Evolutionary conservation across 1,140 invertebrate species (phyloP).

Genomic region (Ceratina japonica): DNA sequence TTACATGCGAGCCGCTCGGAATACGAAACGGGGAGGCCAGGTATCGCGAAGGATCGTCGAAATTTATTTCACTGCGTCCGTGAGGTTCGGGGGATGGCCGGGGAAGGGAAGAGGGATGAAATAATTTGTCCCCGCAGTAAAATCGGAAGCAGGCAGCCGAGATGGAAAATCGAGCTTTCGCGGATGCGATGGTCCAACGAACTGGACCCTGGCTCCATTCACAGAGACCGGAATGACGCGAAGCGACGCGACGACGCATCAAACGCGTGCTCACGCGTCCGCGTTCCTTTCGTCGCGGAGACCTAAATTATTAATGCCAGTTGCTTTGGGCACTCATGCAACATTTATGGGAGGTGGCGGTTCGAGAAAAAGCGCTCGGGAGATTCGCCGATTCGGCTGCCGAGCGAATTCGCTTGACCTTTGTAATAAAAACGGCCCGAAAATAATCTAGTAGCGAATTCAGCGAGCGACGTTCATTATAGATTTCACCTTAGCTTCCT

Average conservation of each 20-base stretch:
- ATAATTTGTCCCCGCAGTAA: slow-evolving; percentile 10
- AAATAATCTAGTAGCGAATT: slow-evolving; percentile 54
- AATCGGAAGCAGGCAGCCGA: background rate
- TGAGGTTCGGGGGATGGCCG: too few species aligned
- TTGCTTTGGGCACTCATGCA: slow-evolving; percentile 62
- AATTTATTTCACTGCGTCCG: slow-evolving; percentile 16
- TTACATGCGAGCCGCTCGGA: slow-evolving; percentile 10
- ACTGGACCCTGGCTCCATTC: slow-evolving; percentile 1
- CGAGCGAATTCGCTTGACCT: slow-evolving; percentile 65
- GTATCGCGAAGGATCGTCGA: background rate
- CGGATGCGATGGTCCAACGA: slow-evolving; percentile 3
- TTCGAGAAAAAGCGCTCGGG: slow-evolving; percentile 34
- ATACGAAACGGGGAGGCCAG: slow-evolving; percentile 12
- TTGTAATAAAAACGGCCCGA: slow-evolving; percentile 50
- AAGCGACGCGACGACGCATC: background rate
- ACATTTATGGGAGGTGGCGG: slow-evolving; percentile 62
- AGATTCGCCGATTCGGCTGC: slow-evolving; percentile 51
- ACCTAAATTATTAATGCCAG: slow-evolving; percentile 65
- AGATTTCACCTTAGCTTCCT: slow-evolving; percentile 30
- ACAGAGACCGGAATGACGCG: background rate
- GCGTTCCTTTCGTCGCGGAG: slow-evolving; percentile 49
- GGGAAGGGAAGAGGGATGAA: background rate
- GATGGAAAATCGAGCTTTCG: background rate
- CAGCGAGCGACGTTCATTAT: slow-evolving; percentile 40
- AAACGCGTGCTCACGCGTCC: slow-evolving; percentile 24